phyloP scores from a whole-genome alignment of 2,113 vertebrate genomes.

The Gila orcuttii region DNA sequence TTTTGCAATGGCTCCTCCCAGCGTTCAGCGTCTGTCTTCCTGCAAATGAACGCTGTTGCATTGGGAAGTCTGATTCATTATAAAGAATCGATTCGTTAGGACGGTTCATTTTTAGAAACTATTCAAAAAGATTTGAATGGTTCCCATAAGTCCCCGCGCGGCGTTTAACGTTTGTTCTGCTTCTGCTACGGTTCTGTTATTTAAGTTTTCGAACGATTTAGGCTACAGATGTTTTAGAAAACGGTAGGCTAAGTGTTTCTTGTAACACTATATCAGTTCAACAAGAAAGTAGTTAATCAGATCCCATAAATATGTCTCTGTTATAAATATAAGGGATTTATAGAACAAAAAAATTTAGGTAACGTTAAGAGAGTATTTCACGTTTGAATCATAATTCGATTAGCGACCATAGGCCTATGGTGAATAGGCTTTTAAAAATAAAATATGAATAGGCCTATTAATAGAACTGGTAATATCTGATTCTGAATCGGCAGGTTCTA shows the following conservation, averaged over 20 bases:
- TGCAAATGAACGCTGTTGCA: conserved; percentile 31
- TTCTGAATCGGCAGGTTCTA: neutral
- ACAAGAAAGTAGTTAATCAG: neutral
- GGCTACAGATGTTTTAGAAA: neutral
- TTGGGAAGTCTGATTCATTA: neutral
- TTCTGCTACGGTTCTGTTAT: neutral
- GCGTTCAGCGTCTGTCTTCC: conserved; percentile 62
- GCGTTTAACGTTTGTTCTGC: neutral
- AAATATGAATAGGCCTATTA: neutral
- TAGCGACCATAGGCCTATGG: neutral
- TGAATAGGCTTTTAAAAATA: neutral
- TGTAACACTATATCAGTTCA: neutral
- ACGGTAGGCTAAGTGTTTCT: neutral
- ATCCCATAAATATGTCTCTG: neutral
- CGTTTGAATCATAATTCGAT: neutral
- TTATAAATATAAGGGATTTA: neutral
- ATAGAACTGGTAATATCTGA: neutral
- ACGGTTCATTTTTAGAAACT: neutral
- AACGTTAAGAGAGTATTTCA: neutral
- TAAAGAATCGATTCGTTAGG: neutral
- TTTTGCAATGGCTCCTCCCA: conserved; percentile 65
- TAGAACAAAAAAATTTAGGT: neutral
- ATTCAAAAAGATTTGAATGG: neutral
- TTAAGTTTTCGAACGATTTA: neutral
- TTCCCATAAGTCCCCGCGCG: neutral